Base-by-base conservation (phyloP, 1,140 invertebrate species). In the Zaprionus camerounensis region DNA sequence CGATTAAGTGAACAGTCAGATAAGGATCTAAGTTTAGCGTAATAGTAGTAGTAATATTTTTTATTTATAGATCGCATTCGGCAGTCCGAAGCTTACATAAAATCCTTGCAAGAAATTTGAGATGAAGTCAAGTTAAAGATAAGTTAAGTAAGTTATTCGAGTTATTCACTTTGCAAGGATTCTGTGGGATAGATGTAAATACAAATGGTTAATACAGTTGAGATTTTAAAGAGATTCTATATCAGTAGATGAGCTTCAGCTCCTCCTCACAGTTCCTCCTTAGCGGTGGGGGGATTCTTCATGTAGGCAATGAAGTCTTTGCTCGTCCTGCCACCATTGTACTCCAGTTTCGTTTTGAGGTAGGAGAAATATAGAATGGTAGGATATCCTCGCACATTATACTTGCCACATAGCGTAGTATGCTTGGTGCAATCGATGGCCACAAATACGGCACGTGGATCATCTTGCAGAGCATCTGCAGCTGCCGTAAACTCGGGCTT, bases 301-400 rank as follows among this genome's bases (percentile, higher is more conserved):
- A 96, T 95, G 80, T 95, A 96, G 44, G 93, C 92, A 5, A 96
- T 92, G 91, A 96, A 96, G 80, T 96, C 95, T 56, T 92, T 92
- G 85, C 96, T 96, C 92, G 95, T 96, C 82, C 97, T 94, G 5
- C 96, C 96, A 3, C 96, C 96, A 67, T 94, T 95, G 90, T 97
- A 98, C 20, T 94, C 93, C 26, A 93, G 93, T 13, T 94, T 92
- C 13, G 94, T 93, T 92, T 96, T 97, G 82, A 97, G 96, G 77
- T 95, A 97, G 79, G 96, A 97, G 91, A 97, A 98, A 93, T 98
- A 98, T 90, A 96, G 96, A 67, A 98, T 95, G 1, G 97, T 98
- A 3, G 97, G 97, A 93, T 97, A 98, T 5, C 97, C 97, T 65
- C 94, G 95, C 0, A 98, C 95, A 74, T 96, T 95, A 91, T 97